phyloP scores from a whole-genome alignment of 2,797 vertebrate genomes.

The Siniperca scherzeri region DNA sequence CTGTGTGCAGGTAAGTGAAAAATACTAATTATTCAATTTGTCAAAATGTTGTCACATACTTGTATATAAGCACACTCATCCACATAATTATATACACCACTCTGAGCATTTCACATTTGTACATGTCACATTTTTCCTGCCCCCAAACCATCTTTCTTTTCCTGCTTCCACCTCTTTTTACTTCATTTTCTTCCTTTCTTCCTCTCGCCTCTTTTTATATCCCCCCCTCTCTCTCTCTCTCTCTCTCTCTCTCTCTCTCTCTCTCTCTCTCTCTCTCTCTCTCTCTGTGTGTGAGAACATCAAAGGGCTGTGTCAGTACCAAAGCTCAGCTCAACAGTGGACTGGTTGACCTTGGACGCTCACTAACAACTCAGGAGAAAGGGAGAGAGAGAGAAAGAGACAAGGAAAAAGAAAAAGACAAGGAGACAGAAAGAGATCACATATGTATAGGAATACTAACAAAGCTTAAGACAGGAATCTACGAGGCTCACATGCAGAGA shows the following conservation, averaged over 20 bases:
- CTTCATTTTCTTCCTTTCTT: not conserved
- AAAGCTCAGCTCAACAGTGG: constrained; percentile 68
- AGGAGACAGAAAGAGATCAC: not conserved
- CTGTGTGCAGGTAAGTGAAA: not conserved
- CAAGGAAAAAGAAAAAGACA: constrained; percentile 12
- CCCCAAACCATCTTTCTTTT: constrained; percentile 3
- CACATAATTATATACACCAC: not conserved
- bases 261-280: not conserved
- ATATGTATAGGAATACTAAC: constrained; percentile 53
- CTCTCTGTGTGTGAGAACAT: constrained; percentile 57
- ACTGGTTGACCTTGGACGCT: constrained; percentile 76
- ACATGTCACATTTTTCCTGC: not conserved
- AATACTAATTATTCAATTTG: not conserved
- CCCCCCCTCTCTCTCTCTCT: not conserved
- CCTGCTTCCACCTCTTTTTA: not conserved
- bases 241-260: constrained; percentile 23
- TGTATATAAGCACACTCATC: not conserved
- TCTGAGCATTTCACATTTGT: constrained; percentile 13
- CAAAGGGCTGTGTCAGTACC: constrained; percentile 68
- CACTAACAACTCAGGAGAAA: constrained; percentile 65
- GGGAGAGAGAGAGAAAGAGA: constrained; percentile 9
- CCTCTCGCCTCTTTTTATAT: constrained; percentile 16
- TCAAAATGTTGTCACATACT: not conserved
- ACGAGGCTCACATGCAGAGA: not conserved
- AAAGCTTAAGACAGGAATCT: constrained; percentile 6